Conservation (phyloP, 2,113 vertebrate genomes). For the Condylura cristata region DNA sequence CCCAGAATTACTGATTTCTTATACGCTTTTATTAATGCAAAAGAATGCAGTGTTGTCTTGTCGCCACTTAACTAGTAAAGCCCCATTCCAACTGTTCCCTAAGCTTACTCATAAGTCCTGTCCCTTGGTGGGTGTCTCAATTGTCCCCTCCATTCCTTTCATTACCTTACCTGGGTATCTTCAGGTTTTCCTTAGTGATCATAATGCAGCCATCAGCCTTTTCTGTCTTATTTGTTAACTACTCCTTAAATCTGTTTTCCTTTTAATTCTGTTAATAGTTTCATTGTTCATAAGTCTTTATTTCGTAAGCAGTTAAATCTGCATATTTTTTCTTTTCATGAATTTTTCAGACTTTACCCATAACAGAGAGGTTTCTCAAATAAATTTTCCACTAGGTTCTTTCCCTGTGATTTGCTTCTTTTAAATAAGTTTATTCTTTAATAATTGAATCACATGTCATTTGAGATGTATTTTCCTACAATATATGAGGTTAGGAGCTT, state of each 20-base stretch:
- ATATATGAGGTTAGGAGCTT: neutral
- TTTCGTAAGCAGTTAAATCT: constrained; percentile 28
- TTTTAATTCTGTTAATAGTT: constrained; percentile 45
- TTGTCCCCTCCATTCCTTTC: neutral
- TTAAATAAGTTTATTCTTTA: constrained; percentile 29
- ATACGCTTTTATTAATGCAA: constrained; percentile 4
- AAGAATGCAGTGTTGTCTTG: neutral
- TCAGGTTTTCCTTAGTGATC: constrained; percentile 16
- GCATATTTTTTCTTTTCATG: constrained; percentile 15
- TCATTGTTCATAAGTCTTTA: constrained; percentile 30
- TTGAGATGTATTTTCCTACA: constrained; percentile 39
- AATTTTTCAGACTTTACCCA: constrained; percentile 40
- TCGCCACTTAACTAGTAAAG: constrained; percentile 33
- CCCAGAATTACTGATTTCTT: no score
- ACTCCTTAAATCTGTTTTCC: neutral
- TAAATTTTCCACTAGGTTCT: constrained; percentile 24
- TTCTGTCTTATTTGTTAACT: constrained; percentile 22
- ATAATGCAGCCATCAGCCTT: neutral
- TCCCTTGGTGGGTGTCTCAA: neutral
- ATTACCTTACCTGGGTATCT: neutral
- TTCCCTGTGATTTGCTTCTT: constrained; percentile 33
- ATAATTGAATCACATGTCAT: constrained; percentile 28
- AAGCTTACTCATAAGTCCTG: neutral
- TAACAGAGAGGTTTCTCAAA: constrained; percentile 42
- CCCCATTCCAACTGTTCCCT: neutral